Conservation (phyloP, 2,888 invertebrate genomes). For the Dynastes maya region DNA sequence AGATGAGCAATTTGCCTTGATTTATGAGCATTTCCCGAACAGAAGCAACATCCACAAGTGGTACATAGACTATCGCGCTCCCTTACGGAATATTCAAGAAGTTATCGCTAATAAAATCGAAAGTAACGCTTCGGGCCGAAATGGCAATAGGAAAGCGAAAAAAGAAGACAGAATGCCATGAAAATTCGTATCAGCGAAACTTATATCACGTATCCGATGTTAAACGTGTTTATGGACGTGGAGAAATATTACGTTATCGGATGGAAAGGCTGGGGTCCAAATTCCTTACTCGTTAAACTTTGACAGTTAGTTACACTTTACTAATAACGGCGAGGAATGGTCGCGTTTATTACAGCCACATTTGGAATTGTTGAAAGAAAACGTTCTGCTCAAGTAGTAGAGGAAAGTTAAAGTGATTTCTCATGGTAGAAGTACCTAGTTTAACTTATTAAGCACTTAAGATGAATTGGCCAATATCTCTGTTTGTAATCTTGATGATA, state of each 20-base stretch:
- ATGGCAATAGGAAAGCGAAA: neutral
- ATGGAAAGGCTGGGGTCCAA: neutral
- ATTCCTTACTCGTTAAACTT: conserved; percentile 16
- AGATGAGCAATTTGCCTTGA: conserved; percentile 5
- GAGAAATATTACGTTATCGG: neutral
- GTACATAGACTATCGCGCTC: conserved; percentile 14
- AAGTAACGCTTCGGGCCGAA: neutral
- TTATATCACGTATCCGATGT: neutral
- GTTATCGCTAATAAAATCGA: conserved; percentile 25
- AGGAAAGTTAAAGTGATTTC: neutral
- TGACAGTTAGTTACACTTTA: conserved; percentile 8
- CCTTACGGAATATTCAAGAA: conserved; percentile 23
- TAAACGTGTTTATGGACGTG: neutral
- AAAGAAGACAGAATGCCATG: neutral
- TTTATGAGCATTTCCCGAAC: neutral
- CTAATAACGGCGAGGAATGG: conserved; percentile 18
- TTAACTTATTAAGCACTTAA: too few species aligned
- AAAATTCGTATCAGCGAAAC: conserved; percentile 7
- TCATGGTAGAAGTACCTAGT: neutral
- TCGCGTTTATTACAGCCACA: neutral
- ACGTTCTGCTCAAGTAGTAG: neutral
- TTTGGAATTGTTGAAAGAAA: neutral
- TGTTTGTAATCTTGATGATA: too few species aligned
- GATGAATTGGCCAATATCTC: neutral
- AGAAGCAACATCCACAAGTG: conserved; percentile 26